These are phyloP conservation scores for Kuschelorhynchus macadamiae DNA, from an alignment of 2,888 invertebrate species.

Conservation along the genomic window DNA sequence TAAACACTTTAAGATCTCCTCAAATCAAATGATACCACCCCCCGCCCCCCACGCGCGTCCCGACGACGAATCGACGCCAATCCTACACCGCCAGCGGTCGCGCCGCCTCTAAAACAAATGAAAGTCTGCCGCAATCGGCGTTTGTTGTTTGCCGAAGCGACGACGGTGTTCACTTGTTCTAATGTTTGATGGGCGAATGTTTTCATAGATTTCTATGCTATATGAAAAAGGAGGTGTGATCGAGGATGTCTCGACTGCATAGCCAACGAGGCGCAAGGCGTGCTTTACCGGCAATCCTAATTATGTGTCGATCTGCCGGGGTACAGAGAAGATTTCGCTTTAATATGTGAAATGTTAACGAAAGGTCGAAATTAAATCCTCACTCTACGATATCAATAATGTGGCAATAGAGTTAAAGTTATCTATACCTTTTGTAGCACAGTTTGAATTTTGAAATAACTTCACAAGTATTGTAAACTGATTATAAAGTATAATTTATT, in stretches of 20 bases:
- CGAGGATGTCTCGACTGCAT: constrained; percentile 30
- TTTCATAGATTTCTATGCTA: constrained; percentile 42
- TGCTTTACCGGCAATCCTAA: constrained; percentile 27
- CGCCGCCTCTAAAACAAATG: constrained; percentile 49
- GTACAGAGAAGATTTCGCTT: too few relatives aligned
- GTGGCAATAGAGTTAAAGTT: too few relatives aligned
- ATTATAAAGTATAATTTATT: too few relatives aligned
- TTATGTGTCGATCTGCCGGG: background rate
- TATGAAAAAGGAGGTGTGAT: constrained; percentile 48
- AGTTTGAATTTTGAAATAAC: too few relatives aligned
- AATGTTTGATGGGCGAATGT: constrained; percentile 49
- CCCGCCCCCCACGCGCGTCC: constrained; percentile 44
- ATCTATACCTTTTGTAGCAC: too few relatives aligned
- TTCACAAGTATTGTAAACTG: too few relatives aligned
- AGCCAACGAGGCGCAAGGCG: constrained; percentile 20
- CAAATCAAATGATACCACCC: constrained; percentile 4
- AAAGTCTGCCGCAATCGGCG: constrained; percentile 37
- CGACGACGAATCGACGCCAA: constrained; percentile 47
- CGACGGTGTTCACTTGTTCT: constrained; percentile 41
- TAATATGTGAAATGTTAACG: too few relatives aligned
- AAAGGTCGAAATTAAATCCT: too few relatives aligned
- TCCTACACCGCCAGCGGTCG: constrained; percentile 34
- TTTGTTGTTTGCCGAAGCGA: constrained; percentile 38
- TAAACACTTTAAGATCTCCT: too few relatives aligned
- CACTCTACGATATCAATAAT: too few relatives aligned